phyloP scores from a whole-genome alignment of 2,113 vertebrate species.

The Python bivittatus region DNA sequence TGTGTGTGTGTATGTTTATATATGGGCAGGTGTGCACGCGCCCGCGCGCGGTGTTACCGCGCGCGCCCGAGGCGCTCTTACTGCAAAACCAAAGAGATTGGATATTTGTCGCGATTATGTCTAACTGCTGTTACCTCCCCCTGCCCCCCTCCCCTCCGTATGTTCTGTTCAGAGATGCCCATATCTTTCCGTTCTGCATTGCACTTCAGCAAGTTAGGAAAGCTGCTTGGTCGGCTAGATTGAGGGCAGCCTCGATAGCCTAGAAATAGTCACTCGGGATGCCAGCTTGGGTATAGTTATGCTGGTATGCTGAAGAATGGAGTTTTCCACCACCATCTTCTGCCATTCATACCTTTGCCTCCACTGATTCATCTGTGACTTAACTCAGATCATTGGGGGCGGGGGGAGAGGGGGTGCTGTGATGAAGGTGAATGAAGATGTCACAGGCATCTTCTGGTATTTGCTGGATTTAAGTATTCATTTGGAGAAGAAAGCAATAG shows the following conservation, averaged over 20 bases:
- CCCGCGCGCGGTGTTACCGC: background rate
- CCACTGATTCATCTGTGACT: background rate
- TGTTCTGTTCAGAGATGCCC: background rate
- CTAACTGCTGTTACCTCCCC: background rate
- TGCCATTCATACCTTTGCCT: background rate
- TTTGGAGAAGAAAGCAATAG: no score
- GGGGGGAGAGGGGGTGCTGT: no score
- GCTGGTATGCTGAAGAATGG: background rate
- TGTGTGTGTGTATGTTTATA: background rate
- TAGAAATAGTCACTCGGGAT: background rate
- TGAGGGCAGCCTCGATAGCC: background rate
- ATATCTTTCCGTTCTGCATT: background rate
- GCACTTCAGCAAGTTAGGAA: conserved; percentile 21
- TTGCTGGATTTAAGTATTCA: no score
- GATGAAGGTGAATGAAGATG: no score
- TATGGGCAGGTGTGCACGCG: background rate
- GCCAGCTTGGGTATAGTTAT: no score
- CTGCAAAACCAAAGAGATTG: background rate
- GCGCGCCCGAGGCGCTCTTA: background rate
- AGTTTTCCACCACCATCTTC: background rate
- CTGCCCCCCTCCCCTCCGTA: background rate
- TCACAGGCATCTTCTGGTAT: no score
- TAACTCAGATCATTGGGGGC: background rate
- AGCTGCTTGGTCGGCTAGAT: background rate
- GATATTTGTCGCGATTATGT: background rate